phyloP scores from a whole-genome alignment of 2,797 vertebrate species.

The Ctenochaetus hawaiiensis region DNA sequence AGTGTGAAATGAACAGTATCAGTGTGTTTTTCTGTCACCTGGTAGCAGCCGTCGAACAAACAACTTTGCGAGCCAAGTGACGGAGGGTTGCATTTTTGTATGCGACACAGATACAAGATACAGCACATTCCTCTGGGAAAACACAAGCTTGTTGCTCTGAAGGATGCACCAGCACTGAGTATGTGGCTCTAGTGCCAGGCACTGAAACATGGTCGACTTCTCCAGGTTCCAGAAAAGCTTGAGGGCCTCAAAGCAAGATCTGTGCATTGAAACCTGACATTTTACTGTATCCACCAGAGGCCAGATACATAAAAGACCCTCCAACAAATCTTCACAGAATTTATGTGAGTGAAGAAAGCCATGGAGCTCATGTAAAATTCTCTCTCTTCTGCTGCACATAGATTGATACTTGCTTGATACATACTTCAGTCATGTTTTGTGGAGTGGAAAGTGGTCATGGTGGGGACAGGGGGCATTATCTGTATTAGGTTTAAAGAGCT shows the following conservation, averaged over 20 bases:
- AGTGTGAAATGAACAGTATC: conserved; percentile 68
- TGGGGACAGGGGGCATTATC: conserved; percentile 35
- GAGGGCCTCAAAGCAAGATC: conserved; percentile 47
- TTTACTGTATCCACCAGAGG: conserved; percentile 67
- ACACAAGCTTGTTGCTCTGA: conserved; percentile 28
- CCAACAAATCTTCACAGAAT: conserved; percentile 69
- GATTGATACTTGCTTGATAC: conserved; percentile 57
- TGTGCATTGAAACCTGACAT: conserved; percentile 64
- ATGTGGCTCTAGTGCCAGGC: conserved; percentile 13
- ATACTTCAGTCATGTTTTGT: conserved; percentile 56
- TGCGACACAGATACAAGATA: conserved; percentile 11
- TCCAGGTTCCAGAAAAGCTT: conserved; percentile 36
- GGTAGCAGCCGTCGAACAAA: conserved; percentile 77
- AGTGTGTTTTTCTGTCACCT: conserved; percentile 51
- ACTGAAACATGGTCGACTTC: conserved; percentile 25
- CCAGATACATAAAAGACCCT: conserved; percentile 63
- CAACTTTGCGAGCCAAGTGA: conserved; percentile 63
- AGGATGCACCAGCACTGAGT: conserved; percentile 13
- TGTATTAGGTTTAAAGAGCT: conserved; percentile 47
- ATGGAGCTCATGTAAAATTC: conserved; percentile 71
- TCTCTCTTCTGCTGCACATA: conserved; percentile 62
- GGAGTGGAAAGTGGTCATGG: conserved; percentile 20
- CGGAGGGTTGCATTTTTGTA: not conserved
- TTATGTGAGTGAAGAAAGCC: conserved; percentile 61
- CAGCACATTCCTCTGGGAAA: conserved; percentile 14